Percentiles rank a stretch among this genome's conserved stretches.
These are phyloP conservation scores for Temnothorax longispinosus DNA, from an alignment of 1,140 invertebrate species.

Conservation along the genomic window DNA sequence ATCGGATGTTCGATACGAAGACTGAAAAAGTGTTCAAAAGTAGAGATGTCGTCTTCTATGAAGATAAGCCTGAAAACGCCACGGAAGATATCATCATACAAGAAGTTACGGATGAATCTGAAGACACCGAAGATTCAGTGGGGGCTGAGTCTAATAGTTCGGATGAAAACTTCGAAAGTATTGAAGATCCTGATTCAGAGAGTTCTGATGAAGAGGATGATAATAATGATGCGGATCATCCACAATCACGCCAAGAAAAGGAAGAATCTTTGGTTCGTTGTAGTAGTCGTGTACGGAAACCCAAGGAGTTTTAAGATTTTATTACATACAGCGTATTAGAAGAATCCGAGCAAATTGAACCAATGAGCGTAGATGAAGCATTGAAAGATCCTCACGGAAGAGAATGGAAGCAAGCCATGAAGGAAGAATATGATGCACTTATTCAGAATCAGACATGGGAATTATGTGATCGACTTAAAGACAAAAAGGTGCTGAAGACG, in stretches of 20 bases:
- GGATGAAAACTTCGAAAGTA: too few species aligned
- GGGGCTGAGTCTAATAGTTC: too few species aligned
- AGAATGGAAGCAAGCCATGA: too few species aligned
- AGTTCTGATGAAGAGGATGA: too few species aligned
- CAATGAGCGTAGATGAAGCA: too few species aligned
- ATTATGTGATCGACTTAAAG: background rate
- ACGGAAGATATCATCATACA: too few species aligned
- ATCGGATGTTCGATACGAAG: slow-evolving; percentile 73
- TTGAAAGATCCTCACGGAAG: too few species aligned
- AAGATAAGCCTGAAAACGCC: background rate
- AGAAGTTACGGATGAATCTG: background rate
- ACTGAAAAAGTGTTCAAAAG: background rate
- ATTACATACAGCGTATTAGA: background rate
- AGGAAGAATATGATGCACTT: too few species aligned
- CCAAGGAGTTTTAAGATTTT: background rate
- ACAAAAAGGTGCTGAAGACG: background rate
- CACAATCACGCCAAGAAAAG: background rate
- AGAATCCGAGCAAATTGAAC: too few species aligned
- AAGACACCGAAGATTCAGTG: background rate
- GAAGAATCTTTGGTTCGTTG: background rate
- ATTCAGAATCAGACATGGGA: background rate
- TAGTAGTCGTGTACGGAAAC: background rate
- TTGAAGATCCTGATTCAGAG: too few species aligned
- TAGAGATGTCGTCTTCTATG: background rate
- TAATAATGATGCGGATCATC: too few species aligned